Evolutionary conservation across 2,113 vertebrate genomes (phyloP).

Genomic region (Scartelaos histophorus): DNA sequence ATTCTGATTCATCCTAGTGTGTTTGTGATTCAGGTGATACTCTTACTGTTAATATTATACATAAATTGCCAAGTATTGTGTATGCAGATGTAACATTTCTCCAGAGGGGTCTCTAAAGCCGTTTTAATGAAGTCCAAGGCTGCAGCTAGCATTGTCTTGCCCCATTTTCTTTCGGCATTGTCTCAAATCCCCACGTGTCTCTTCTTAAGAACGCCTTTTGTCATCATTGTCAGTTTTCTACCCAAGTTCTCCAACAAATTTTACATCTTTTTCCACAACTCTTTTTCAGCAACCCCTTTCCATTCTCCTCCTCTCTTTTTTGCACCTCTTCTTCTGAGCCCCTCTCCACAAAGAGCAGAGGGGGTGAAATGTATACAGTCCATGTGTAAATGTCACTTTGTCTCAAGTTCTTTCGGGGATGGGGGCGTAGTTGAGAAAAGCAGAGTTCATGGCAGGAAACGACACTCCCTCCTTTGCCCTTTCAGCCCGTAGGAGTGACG

Average conservation of each 20-base stretch:
- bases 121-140: constrained; percentile 12
- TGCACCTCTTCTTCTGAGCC: constrained; percentile 6
- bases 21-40: neutral
- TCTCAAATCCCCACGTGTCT: constrained; percentile 8
- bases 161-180: neutral
- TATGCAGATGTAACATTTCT: neutral
- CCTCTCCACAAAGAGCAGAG: constrained; percentile 38
- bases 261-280: constrained; percentile 19
- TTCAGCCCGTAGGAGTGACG: constrained; percentile 43
- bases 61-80: neutral
- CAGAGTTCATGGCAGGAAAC: constrained; percentile 49
- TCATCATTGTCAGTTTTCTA: constrained; percentile 11
- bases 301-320: constrained; percentile 12
- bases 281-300: constrained; percentile 12
- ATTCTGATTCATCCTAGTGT: neutral
- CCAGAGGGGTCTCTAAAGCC: neutral
- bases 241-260: constrained; percentile 25
- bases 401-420: constrained; percentile 41
- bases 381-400: constrained; percentile 68
- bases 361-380: constrained; percentile 34
- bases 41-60: constrained; percentile 1
- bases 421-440: constrained; percentile 17
- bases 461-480: constrained; percentile 56
- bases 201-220: neutral
- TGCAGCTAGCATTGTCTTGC: neutral